Conservation (phyloP, 2,797 vertebrate species). For the Philypnodon macrostomus region DNA sequence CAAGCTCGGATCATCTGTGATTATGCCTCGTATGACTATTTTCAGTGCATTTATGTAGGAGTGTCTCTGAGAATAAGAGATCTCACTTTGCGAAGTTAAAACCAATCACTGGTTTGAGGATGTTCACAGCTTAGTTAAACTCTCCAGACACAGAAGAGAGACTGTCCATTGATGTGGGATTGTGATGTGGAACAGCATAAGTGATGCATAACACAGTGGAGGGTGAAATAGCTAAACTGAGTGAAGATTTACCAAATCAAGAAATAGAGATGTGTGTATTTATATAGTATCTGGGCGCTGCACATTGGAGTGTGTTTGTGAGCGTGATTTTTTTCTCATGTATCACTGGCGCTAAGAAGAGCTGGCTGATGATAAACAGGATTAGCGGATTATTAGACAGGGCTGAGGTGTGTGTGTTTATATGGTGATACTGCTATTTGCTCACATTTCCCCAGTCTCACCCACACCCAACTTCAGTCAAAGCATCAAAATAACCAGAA, state of each 20-base stretch:
- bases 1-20: constrained; percentile 72
- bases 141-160: constrained; percentile 58
- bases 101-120: constrained; percentile 33
- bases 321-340: constrained; percentile 71
- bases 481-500: constrained; percentile 41
- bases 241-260: constrained; percentile 63
- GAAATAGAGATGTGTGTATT: constrained; percentile 69
- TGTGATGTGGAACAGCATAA: constrained; percentile 64
- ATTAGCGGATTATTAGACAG: constrained; percentile 77
- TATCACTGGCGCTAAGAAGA: constrained; percentile 66
- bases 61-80: constrained; percentile 28
- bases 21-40: constrained; percentile 67
- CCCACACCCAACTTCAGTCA: constrained; percentile 62
- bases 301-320: constrained; percentile 72
- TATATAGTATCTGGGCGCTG: constrained; percentile 68
- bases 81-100: constrained; percentile 35
- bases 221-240: constrained; percentile 35
- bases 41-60: constrained; percentile 27
- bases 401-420: constrained; percentile 47
- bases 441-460: constrained; percentile 52
- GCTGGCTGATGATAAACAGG: constrained; percentile 77
- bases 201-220: constrained; percentile 57
- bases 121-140: constrained; percentile 62
- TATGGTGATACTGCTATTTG: constrained; percentile 30
- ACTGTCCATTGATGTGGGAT: constrained; percentile 68